phyloP scores from a whole-genome alignment of 2,888 invertebrate genomes.

The Stenolophus ochropezus region DNA sequence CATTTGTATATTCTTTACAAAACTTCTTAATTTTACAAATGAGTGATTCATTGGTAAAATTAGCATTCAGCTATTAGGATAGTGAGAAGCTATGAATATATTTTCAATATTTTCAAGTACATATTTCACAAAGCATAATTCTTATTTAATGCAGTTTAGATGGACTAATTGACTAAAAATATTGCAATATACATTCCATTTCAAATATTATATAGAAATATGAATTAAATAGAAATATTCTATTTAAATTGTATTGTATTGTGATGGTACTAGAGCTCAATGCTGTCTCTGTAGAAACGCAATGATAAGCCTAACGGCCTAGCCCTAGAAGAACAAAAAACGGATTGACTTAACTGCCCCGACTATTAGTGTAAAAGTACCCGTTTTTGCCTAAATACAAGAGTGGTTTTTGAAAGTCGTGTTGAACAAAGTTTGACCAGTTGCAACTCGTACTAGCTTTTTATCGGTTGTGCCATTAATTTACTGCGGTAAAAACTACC shows the following conservation, averaged over 20 bases:
- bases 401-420: conserved; percentile 9
- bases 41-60: too few relatives aligned
- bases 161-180: too few relatives aligned
- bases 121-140: too few relatives aligned
- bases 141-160: too few relatives aligned
- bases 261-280: too few relatives aligned
- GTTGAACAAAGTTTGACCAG: conserved; percentile 19
- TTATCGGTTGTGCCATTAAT: conserved; percentile 3
- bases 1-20: too few relatives aligned
- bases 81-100: too few relatives aligned
- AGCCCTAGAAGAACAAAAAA: conserved; percentile 15
- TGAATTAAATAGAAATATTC: neutral
- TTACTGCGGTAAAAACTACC: neutral
- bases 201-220: too few relatives aligned
- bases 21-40: too few relatives aligned
- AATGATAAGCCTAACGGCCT: neutral
- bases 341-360: neutral
- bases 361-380: conserved; percentile 8
- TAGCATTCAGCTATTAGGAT: too few relatives aligned
- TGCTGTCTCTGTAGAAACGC: neutral
- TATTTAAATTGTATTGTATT: neutral
- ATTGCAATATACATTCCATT: too few relatives aligned
- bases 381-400: neutral
- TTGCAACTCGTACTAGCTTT: conserved; percentile 8
- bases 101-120: too few relatives aligned